phyloP scores from a whole-genome alignment of 2,797 vertebrate genomes.

The Perodicticus potto region DNA sequence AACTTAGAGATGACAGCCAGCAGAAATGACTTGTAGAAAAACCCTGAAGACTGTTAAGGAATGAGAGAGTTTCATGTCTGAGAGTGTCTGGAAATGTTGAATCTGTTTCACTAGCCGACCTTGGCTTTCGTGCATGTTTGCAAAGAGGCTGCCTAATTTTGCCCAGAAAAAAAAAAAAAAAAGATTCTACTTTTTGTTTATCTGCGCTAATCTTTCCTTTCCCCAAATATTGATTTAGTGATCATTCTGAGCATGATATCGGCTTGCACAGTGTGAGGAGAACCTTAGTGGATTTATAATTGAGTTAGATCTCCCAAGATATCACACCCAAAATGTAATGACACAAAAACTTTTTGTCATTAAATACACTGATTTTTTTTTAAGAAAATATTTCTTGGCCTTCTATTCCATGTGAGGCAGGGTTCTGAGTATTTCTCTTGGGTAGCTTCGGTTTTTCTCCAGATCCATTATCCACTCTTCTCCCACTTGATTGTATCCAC shows the following conservation, averaged over 20 bases:
- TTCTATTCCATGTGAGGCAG: not conserved
- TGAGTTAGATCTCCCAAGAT: not conserved
- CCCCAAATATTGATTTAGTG: slow-evolving; percentile 31
- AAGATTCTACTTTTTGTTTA: slow-evolving; percentile 44
- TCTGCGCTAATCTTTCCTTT: slow-evolving; percentile 19
- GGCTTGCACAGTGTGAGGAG: not conserved
- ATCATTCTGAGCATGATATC: not conserved
- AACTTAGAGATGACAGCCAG: not conserved
- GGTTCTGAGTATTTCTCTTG: not conserved
- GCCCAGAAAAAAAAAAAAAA: slow-evolving; percentile 35
- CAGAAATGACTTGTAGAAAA: not conserved
- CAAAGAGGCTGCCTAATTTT: slow-evolving; percentile 36
- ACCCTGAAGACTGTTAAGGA: not conserved
- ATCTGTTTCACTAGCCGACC: not conserved
- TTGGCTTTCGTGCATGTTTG: slow-evolving; percentile 13
- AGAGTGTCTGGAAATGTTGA: not conserved
- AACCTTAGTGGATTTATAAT: not conserved
- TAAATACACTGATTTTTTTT: not conserved
- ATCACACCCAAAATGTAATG: not conserved
- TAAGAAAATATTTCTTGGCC: not conserved
- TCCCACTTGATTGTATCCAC: not conserved
- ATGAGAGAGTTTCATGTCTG: not conserved
- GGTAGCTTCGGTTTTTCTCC: not conserved
- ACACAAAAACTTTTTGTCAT: not conserved
- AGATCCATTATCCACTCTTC: not conserved